Evolutionary conservation across 2,113 vertebrate species (phyloP), one percentile per base, ranked within the genome.

Genomic region (Ailuropoda melanoleuca): DNA sequence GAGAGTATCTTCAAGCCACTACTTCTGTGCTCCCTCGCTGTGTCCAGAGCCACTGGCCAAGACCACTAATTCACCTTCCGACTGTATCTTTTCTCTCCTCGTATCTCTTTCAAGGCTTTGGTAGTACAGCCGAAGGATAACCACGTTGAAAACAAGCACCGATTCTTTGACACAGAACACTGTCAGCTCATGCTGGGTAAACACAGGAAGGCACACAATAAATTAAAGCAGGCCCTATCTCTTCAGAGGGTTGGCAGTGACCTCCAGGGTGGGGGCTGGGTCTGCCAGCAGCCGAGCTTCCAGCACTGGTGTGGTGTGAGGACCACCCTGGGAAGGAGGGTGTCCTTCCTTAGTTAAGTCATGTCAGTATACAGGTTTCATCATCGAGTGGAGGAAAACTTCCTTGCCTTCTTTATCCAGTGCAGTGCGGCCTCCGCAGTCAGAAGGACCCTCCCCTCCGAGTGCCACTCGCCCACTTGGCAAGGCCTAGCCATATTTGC

Each of bases 181-280:
- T 91, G 66, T 75, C 96, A 77, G 62, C 58, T 94, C 85, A 72
- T 90, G 3, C 75, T 64, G 46, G 97, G 85, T 97, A 95, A 92
- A 83, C 95, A 66, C 93, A 85, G 97, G 82, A 97, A 98, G 90
- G 90, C 95, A 98, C 98, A 96, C 78, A 98, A 98, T 98, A 98
- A 98, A 98, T 98, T 96, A 98, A 97, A 97, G 97, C 78, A 96
- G 93, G 83, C 66, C 96, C 97, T 48, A 19, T 81, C 93, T 97
- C 97, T 82, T 50, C 8, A 15, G 53, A 86, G 85, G 93, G 97
- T 90, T 55, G 90, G 87, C 26, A 18, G 82, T 62, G 96, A 64
- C 97, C 72, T 97, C 95, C 74, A 58, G 53, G 58, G 80, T 24
- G 60, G 77, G 89, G 43, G 26, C 29, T 4, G 66, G 70, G 26